Conservation (phyloP, 2,797 vertebrate species). For the Synanceia verrucosa region DNA sequence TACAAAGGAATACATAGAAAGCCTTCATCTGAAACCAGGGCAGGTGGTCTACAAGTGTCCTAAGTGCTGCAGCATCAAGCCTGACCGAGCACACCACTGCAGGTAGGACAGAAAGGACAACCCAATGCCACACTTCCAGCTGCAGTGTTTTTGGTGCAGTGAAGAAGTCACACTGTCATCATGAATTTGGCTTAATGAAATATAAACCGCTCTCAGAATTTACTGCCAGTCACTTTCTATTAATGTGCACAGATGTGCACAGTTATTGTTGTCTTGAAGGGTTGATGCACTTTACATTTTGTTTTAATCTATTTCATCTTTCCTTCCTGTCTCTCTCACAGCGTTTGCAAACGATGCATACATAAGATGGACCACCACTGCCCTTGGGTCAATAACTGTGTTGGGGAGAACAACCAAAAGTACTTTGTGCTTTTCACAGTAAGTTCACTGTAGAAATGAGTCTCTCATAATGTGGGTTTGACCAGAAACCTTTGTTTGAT, state of each 20-base stretch:
- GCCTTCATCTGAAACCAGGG: slow-evolving; percentile 96
- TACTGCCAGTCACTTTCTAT: neutral
- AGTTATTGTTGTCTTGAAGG: neutral
- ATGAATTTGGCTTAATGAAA: neutral
- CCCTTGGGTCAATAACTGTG: slow-evolving; percentile 99
- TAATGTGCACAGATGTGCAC: neutral
- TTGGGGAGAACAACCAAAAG: slow-evolving; percentile 99
- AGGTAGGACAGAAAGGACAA: slow-evolving; percentile 81
- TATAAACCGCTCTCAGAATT: neutral
- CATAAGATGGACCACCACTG: slow-evolving; percentile 99
- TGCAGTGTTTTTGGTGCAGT: neutral
- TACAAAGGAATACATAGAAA: slow-evolving; percentile 98
- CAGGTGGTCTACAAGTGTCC: slow-evolving; percentile 99
- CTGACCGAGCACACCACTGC: slow-evolving; percentile 98
- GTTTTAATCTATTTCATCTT: neutral
- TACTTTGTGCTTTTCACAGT: slow-evolving; percentile 99
- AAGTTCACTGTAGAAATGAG: slow-evolving; percentile 70
- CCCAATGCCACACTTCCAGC: neutral
- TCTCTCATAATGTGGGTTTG: neutral
- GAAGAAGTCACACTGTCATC: neutral
- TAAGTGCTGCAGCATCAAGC: slow-evolving; percentile 99
- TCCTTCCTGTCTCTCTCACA: slow-evolving; percentile 55
- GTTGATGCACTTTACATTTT: neutral
- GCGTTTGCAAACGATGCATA: slow-evolving; percentile 98
- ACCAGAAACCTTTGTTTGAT: neutral